Evolutionary conservation across 1,140 invertebrate species (phyloP).

Genomic region (Drosophila nigrodunni): DNA sequence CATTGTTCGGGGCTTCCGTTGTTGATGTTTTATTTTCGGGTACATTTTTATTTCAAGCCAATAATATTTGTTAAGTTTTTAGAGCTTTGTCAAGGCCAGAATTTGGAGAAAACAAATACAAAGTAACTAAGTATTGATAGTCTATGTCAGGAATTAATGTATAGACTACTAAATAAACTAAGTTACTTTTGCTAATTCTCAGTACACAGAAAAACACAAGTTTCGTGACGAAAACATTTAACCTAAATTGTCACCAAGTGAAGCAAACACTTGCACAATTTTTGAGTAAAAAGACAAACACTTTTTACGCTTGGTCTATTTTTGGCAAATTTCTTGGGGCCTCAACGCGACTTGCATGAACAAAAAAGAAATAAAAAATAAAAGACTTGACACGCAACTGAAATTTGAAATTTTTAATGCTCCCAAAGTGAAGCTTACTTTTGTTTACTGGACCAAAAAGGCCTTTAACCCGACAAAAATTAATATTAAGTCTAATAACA

Average conservation of each 20-base stretch:
- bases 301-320: conserved; percentile 56
- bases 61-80: conserved; percentile 11
- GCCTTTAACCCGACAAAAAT: conserved; percentile 15
- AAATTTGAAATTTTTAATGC: conserved; percentile 1
- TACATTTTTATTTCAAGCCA: conserved; percentile 11
- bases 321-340: conserved; percentile 27
- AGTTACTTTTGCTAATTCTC: not conserved
- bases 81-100: conserved; percentile 15
- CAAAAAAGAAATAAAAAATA: not conserved
- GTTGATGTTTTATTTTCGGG: conserved; percentile 14
- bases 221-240: conserved; percentile 28
- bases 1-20: conserved; percentile 28
- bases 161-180: not conserved
- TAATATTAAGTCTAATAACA: not conserved
- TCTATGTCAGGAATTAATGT: not conserved
- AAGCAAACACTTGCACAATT: conserved; percentile 39
- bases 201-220: not conserved
- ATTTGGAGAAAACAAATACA: not conserved
- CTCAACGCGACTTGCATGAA: conserved; percentile 33
- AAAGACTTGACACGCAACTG: conserved; percentile 24
- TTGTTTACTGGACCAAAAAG: conserved; percentile 22
- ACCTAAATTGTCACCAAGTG: conserved; percentile 20
- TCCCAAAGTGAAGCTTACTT: conserved; percentile 6
- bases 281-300: conserved; percentile 25
- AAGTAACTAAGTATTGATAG: not conserved